These are phyloP conservation scores for Chloromyia formosa DNA, from an alignment of 2,888 invertebrate genomes.

Conservation along the genomic window DNA sequence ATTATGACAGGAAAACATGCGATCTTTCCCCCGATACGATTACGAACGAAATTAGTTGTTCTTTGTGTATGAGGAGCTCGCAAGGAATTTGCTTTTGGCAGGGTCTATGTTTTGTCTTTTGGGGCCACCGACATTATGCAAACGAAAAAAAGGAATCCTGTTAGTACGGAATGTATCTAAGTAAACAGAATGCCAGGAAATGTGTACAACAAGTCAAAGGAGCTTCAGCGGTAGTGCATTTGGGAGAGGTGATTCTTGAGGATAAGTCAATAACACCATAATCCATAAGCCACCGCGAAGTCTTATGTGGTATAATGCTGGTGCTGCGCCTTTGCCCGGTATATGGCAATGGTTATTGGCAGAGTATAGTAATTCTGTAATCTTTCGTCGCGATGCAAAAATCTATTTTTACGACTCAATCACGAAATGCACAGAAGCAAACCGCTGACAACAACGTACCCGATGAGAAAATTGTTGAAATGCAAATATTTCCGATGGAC, in stretches of 20 bases:
- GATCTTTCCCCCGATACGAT: not conserved
- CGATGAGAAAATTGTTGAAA: slow-evolving; percentile 17
- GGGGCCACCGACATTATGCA: slow-evolving; percentile 1
- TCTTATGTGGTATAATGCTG: not conserved
- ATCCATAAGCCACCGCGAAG: slow-evolving; percentile 23
- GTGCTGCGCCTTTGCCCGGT: not conserved
- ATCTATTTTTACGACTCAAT: slow-evolving; percentile 46
- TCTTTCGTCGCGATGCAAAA: slow-evolving; percentile 10
- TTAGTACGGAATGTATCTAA: slow-evolving; percentile 6
- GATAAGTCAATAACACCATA: slow-evolving; percentile 42
- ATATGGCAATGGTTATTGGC: not conserved
- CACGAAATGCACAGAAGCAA: slow-evolving; percentile 40
- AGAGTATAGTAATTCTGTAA: slow-evolving; percentile 14
- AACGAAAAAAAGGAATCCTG: not conserved
- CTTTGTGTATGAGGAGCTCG: not conserved
- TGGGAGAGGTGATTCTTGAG: slow-evolving; percentile 3
- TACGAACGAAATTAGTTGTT: slow-evolving; percentile 23
- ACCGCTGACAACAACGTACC: slow-evolving; percentile 4
- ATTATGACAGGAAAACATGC: slow-evolving; percentile 42
- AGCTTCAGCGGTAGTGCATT: not conserved
- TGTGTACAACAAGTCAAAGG: not conserved
- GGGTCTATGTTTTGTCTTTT: not conserved
- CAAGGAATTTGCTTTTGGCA: slow-evolving; percentile 4
- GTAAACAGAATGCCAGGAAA: not conserved
- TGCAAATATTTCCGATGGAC: slow-evolving; percentile 25